These are phyloP conservation scores for Euthynnus affinis DNA, from an alignment of 2,797 vertebrate genomes.

Conservation along the genomic window DNA sequence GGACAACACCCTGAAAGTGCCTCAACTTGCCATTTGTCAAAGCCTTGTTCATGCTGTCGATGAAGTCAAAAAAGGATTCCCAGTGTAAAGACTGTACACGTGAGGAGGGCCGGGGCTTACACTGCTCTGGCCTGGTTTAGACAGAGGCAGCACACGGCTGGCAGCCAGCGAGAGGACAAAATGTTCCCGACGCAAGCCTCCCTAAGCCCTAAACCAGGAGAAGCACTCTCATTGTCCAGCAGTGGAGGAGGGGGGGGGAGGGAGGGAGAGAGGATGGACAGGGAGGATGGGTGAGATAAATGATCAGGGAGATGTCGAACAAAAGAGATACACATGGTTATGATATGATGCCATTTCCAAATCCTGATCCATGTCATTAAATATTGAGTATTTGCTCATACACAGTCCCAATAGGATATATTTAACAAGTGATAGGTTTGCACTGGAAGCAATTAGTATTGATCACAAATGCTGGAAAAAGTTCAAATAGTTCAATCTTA, in stretches of 20 bases:
- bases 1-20: conserved; percentile 46
- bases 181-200: conserved; percentile 73
- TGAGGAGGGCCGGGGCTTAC: conserved; percentile 25
- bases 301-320: not conserved
- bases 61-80: conserved; percentile 33
- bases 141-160: conserved; percentile 46
- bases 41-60: conserved; percentile 13
- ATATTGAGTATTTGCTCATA: not conserved
- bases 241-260: not conserved
- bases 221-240: conserved; percentile 48
- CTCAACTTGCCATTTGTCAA: conserved; percentile 30
- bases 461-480: not conserved
- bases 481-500: not conserved
- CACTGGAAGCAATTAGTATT: not conserved
- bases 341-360: not conserved
- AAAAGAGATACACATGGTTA: not conserved
- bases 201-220: conserved; percentile 57
- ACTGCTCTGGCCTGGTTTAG: conserved; percentile 53
- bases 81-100: not conserved
- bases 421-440: no score
- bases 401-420: not conserved
- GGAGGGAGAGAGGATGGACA: not conserved
- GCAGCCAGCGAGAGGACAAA: conserved; percentile 72
- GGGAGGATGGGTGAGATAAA: conserved; percentile 1
- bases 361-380: not conserved